Evolutionary conservation across 1,140 invertebrate species (phyloP).

Genomic region (Episyrphus balteatus): DNA sequence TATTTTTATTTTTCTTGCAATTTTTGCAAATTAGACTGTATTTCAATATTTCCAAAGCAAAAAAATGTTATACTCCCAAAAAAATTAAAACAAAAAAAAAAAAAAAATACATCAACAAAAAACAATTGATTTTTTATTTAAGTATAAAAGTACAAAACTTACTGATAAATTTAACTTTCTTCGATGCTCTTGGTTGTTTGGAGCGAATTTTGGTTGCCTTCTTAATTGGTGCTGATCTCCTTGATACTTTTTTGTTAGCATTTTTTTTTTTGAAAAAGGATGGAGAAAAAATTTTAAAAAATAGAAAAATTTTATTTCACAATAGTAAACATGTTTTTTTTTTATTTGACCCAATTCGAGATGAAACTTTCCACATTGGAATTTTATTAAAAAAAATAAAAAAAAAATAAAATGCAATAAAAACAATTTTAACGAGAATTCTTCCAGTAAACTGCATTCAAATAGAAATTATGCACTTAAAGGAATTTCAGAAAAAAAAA

Average conservation of each 20-base stretch:
- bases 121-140: conserved; percentile 1
- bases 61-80: too few species aligned
- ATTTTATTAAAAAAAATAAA: too few species aligned
- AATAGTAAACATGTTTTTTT: neutral
- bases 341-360: neutral
- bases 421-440: too few species aligned
- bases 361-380: neutral
- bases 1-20: too few species aligned
- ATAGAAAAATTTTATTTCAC: neutral
- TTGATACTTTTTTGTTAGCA: conserved; percentile 31
- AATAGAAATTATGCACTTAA: too few species aligned
- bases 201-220: conserved; percentile 58
- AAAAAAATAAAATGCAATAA: too few species aligned
- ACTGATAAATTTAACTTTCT: conserved; percentile 83
- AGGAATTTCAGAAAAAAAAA: too few species aligned
- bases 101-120: too few species aligned
- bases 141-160: conserved; percentile 46
- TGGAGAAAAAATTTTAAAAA: neutral
- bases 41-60: too few species aligned
- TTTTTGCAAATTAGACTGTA: too few species aligned
- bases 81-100: too few species aligned
- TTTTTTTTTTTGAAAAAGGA: neutral
- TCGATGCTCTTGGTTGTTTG: conserved; percentile 61
- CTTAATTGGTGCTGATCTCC: conserved; percentile 59
- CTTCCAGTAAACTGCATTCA: too few species aligned